A percentile compares a stretch with the other conserved stretches of the same genome.
Evolutionary conservation across 1,140 invertebrate species (phyloP).

Genomic region (Onthophagus taurus): DNA sequence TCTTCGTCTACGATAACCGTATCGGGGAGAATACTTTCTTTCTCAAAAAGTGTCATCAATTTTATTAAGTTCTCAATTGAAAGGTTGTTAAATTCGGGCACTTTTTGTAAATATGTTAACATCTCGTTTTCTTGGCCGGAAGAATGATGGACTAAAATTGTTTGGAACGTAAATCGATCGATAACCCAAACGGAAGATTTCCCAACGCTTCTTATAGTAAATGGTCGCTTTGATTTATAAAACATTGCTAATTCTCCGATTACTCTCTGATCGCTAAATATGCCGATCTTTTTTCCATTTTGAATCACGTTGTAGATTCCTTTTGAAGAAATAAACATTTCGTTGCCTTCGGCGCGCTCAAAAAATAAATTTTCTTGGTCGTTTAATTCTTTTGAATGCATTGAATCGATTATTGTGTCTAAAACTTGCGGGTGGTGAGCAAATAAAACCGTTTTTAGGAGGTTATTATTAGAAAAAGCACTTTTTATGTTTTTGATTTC

Average conservation of each 20-base stretch:
- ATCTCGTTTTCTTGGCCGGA: slow-evolving; percentile 73
- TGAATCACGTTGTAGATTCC: slow-evolving; percentile 83
- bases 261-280: slow-evolving; percentile 74
- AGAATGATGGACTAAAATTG: slow-evolving; percentile 77
- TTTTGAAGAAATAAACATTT: slow-evolving; percentile 35
- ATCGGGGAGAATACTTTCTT: slow-evolving; percentile 77
- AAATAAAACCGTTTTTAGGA: slow-evolving; percentile 22
- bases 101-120: slow-evolving; percentile 73
- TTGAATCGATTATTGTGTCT: slow-evolving; percentile 1
- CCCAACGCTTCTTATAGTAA: slow-evolving; percentile 72
- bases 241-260: slow-evolving; percentile 90
- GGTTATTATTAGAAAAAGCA: slow-evolving; percentile 24
- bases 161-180: slow-evolving; percentile 75
- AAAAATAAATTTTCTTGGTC: slow-evolving; percentile 14
- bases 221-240: slow-evolving; percentile 84
- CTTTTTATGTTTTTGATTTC: slow-evolving; percentile 22
- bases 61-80: slow-evolving; percentile 72
- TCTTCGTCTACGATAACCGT: slow-evolving; percentile 72
- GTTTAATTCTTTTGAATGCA: slow-evolving; percentile 7
- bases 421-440: slow-evolving; percentile 10
- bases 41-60: slow-evolving; percentile 81
- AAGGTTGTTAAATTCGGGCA: slow-evolving; percentile 73
- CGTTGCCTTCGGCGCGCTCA: slow-evolving; percentile 10
- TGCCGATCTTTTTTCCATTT: slow-evolving; percentile 59
- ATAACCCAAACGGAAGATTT: slow-evolving; percentile 80